Conservation (phyloP, 1,140 invertebrate genomes). For the Monochamus saltuarius region DNA sequence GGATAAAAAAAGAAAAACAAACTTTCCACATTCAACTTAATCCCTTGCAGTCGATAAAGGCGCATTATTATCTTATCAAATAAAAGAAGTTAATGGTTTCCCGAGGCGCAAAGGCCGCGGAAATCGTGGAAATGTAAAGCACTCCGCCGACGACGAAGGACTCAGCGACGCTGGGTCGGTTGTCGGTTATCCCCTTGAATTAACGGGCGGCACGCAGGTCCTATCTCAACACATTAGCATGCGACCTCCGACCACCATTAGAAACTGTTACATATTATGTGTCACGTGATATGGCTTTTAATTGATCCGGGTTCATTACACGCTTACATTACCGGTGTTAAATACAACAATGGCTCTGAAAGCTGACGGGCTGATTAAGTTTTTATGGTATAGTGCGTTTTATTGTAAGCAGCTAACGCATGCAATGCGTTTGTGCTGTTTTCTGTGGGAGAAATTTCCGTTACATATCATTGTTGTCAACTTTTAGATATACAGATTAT, state of each 20-base stretch:
- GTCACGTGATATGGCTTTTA: constrained; percentile 31
- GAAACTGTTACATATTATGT: constrained; percentile 34
- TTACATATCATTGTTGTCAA: too few species aligned
- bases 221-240: constrained; percentile 37
- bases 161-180: constrained; percentile 7
- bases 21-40: too few species aligned
- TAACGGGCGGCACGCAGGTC: constrained; percentile 28
- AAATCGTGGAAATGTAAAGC: too few species aligned
- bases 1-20: too few species aligned
- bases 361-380: too few species aligned
- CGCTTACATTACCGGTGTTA: constrained; percentile 24
- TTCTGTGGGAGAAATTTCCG: too few species aligned
- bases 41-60: too few species aligned
- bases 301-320: constrained; percentile 35
- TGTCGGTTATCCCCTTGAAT: constrained; percentile 22
- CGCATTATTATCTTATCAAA: constrained; percentile 21
- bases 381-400: too few species aligned
- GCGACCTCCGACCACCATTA: constrained; percentile 33
- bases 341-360: constrained; percentile 1
- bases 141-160: neutral
- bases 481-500: too few species aligned
- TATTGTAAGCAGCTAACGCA: too few species aligned
- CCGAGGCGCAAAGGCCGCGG: constrained; percentile 8
- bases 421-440: too few species aligned
- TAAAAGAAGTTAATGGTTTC: constrained; percentile 24